Evolutionary conservation across 2,888 invertebrate genomes (phyloP).

Genomic region (Nephrotoma guestfalica): DNA sequence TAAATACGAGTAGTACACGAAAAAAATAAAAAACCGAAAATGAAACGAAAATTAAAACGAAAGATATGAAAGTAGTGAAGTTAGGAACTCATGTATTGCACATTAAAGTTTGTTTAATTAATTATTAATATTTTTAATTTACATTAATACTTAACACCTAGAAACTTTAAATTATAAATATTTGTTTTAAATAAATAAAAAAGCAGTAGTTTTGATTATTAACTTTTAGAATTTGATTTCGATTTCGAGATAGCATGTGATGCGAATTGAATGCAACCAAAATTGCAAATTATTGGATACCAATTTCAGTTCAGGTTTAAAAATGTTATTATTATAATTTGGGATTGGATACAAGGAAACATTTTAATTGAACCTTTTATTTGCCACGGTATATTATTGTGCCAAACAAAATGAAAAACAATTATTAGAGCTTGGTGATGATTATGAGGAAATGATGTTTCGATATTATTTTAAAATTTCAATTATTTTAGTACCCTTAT

Average conservation of each 20-base stretch:
- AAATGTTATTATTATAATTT: too few relatives aligned
- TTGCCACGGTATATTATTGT: too few relatives aligned
- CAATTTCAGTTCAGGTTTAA: too few relatives aligned
- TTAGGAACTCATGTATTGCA: slow-evolving; percentile 3
- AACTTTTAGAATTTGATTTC: not conserved
- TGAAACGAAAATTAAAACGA: not conserved
- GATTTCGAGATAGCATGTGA: not conserved
- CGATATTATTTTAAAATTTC: too few relatives aligned
- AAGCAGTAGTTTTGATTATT: not conserved
- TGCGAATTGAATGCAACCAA: not conserved
- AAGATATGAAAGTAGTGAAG: not conserved
- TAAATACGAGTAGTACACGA: not conserved
- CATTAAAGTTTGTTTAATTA: not conserved
- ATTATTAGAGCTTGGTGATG: too few relatives aligned
- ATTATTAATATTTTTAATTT: not conserved
- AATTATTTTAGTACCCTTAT: too few relatives aligned
- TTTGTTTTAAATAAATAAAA: not conserved
- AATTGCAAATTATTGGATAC: too few relatives aligned
- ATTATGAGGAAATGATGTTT: too few relatives aligned
- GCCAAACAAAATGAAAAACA: too few relatives aligned
- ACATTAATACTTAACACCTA: not conserved
- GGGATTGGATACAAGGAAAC: too few relatives aligned
- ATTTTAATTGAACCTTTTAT: too few relatives aligned
- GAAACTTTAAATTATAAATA: not conserved
- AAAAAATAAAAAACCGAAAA: not conserved